Evolutionary conservation across 2,888 invertebrate genomes (phyloP), one percentile per base, ranked within the genome.

Genomic region (Oscheius myriophilus): DNA sequence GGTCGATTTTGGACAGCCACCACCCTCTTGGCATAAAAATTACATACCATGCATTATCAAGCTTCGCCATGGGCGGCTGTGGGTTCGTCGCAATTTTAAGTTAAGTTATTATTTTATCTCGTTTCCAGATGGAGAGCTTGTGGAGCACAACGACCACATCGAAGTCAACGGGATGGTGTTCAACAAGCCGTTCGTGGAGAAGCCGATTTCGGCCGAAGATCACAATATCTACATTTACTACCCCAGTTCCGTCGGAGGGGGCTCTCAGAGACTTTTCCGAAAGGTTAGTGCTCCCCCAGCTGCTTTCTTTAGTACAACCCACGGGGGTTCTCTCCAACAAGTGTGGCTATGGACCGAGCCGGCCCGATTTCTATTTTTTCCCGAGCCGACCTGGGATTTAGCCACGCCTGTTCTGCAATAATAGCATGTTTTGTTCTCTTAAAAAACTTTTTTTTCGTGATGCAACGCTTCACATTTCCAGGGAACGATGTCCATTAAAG

Each of bases 161-260:
- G 84, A 85, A 63, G 83, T 85, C 21, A 85, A 85, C 63, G 84
- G 85, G n/a, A 82, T 82, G 76, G 76, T 83, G 14, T 85, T 85
- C 78, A 91, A 91, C 89, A 79, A 85, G 61, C 98, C 98, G 0
- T 98, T 98, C 89, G 98, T 99, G 23, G 98, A 99, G 89, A 98
- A 99, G 87, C 98, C 98, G 0, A 94, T 99, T 9, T 95, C 95
- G 25, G 98, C 98, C 0, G 98, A 99, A 88, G 97, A 99, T 89
- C 98, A 99, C 88, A 98, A 99, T 88, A 96, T 98, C 87, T 96
- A 96, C 87, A 98, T 99, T 83, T 99, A 99, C 88, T 99, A 97
- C 89, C 98, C 98, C 0, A 94, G 95, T 16, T 94, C 95, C 1
- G 98, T 97, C 2, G 98, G 90, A 7, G 98, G 97, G 6, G 98